Evolutionary conservation across 2,888 invertebrate species (phyloP), one percentile per base, ranked within the genome.

Genomic region (Coleophora deauratella): DNA sequence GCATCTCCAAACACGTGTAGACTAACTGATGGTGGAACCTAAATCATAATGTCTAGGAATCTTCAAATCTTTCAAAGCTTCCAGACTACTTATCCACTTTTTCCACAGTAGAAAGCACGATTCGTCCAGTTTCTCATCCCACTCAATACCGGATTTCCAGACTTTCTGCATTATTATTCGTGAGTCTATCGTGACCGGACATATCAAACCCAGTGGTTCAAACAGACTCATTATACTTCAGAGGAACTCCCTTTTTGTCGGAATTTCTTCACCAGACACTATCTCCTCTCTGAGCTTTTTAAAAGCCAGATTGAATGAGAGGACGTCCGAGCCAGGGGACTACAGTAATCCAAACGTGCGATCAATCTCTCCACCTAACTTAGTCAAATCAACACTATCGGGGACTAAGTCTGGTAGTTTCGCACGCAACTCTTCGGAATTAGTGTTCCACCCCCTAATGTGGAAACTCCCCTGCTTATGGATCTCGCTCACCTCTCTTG

Each of bases 371-470:
- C n/a, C n/a, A n/a, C n/a, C n/a, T n/a, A n/a, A n/a, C n/a, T n/a
- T n/a, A n/a, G n/a, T n/a, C n/a, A 38, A 13, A 4, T 3, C 8
- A 13, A 33, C 38, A n/a, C 15, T 9, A n/a, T 32, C 12, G 3
- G 38, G 38, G 2, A 13, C 13, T 9, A 15, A 12, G 4, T 30
- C 10, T 13, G 40, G 46, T 15, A 44, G 13, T 34, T 42, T 13
- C 13, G 32, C 21, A 14, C 43, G 31, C 6, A 42, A 30, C 32
- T 45, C 42, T 3, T 38, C 35, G 14, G 38, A 36, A 21, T 60
- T 62, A 1, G 57, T 55, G 10, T 51, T 41, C 57, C 55, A 61
- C 36, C 47, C 50, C 27, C 44, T 30, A 0, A 48, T 44, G 2
- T 21, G 27, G 37, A 52, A 51, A 0, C 50, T 47, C 12, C 48